Conservation (phyloP, 2,888 invertebrate genomes). For the Thyatira batis region DNA sequence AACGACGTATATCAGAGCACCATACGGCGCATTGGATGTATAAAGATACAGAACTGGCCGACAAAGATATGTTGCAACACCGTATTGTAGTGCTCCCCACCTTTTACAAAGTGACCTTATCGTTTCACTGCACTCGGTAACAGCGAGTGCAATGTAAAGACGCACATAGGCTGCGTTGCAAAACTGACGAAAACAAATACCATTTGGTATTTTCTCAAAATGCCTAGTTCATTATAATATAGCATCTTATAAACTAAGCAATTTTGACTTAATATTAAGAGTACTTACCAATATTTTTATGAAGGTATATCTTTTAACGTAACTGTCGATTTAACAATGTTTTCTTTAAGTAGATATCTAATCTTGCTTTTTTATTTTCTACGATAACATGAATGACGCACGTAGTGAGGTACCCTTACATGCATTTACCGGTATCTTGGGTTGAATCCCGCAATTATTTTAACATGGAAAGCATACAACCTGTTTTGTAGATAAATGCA, state of each 20-base stretch:
- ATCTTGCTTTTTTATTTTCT: background rate
- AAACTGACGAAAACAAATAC: conserved; percentile 16
- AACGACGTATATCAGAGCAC: background rate
- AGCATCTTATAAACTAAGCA: background rate
- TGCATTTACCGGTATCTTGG: no score
- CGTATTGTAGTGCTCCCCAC: conserved; percentile 57
- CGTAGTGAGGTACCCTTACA: no score
- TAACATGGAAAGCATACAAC: no score
- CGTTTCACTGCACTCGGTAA: conserved; percentile 70
- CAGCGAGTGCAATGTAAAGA: conserved; percentile 54
- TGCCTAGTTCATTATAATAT: background rate
- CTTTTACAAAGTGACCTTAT: conserved; percentile 68
- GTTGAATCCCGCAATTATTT: no score
- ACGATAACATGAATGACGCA: background rate
- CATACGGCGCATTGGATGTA: conserved; percentile 4
- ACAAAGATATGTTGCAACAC: conserved; percentile 48
- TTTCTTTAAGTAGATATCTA: background rate
- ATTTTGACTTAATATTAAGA: background rate
- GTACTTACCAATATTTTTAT: background rate
- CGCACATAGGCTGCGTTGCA: conserved; percentile 27
- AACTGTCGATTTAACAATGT: background rate
- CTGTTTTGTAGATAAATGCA: no score
- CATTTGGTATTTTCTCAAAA: background rate
- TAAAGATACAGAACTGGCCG: conserved; percentile 13
- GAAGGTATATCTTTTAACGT: background rate